A percentile compares a stretch with the other conserved stretches of the same genome.
Evolutionary conservation across 1,140 invertebrate genomes (phyloP).

Genomic region (Eumaeus atala): DNA sequence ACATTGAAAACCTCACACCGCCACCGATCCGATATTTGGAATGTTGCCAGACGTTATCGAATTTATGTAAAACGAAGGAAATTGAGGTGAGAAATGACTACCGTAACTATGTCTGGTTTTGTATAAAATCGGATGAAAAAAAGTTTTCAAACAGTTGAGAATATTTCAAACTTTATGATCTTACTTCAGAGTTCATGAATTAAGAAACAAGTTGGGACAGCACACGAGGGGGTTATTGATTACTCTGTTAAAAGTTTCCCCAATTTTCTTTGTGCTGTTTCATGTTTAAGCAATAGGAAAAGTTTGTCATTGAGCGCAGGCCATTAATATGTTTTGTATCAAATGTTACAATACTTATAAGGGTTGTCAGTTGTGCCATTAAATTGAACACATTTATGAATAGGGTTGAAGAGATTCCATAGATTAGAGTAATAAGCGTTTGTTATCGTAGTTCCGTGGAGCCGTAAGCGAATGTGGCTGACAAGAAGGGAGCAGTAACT

Average conservation of each 20-base stretch:
- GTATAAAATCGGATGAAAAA: slow-evolving; percentile 24
- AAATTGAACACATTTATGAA: too few relatives aligned
- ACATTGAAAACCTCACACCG: slow-evolving; percentile 36
- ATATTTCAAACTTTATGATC: slow-evolving; percentile 34
- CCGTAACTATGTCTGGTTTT: slow-evolving; percentile 37
- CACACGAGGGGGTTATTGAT: slow-evolving; percentile 27
- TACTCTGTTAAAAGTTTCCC: slow-evolving; percentile 22
- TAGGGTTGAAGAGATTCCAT: too few relatives aligned
- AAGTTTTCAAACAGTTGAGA: slow-evolving; percentile 22
- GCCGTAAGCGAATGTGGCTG: too few relatives aligned
- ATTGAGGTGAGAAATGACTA: slow-evolving; percentile 52
- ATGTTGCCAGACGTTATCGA: slow-evolving; percentile 50
- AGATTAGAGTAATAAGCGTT: too few relatives aligned
- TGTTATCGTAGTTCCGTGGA: too few relatives aligned
- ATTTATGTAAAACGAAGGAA: slow-evolving; percentile 57
- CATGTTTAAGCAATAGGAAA: slow-evolving; percentile 19
- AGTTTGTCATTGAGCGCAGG: slow-evolving; percentile 1
- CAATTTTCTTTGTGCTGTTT: slow-evolving; percentile 18
- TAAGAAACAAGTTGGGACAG: slow-evolving; percentile 27
- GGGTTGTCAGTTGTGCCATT: too few relatives aligned
- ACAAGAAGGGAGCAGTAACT: too few relatives aligned
- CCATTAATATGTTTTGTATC: slow-evolving; percentile 1
- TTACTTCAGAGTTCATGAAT: slow-evolving; percentile 23
- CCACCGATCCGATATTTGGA: slow-evolving; percentile 44
- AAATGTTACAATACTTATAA: too few relatives aligned